Evolutionary conservation across 1,140 invertebrate species (phyloP).

Genomic region (Akabosia matsudoensis): DNA sequence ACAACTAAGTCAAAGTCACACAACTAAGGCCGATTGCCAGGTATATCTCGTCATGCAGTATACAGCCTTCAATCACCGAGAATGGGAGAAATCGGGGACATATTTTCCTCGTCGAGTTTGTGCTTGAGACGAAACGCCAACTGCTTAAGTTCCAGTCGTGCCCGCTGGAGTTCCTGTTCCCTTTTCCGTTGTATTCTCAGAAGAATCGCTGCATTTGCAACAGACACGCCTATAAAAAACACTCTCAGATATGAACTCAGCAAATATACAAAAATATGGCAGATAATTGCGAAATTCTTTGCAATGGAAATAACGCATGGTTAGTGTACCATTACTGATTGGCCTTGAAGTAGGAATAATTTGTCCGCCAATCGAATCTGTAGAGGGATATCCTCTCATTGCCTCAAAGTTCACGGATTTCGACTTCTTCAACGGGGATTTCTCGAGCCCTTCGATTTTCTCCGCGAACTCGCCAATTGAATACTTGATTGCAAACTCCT

Average conservation of each 20-base stretch:
- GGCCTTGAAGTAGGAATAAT: neutral
- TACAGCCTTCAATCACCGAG: too few relatives aligned
- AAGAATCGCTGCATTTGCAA: neutral
- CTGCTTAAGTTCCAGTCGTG: neutral
- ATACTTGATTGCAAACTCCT: conserved; percentile 13
- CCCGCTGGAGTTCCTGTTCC: conserved; percentile 1
- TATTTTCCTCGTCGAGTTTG: neutral
- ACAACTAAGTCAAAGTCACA: too few relatives aligned
- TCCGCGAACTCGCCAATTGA: neutral
- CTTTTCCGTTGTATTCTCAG: conserved; percentile 2
- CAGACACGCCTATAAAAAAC: neutral
- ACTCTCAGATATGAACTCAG: too few relatives aligned
- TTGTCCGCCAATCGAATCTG: neutral
- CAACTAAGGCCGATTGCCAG: too few relatives aligned
- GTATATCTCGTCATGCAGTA: too few relatives aligned
- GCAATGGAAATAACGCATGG: neutral
- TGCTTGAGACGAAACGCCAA: conserved; percentile 12
- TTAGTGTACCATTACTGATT: neutral
- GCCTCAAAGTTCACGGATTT: neutral
- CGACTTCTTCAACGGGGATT: neutral
- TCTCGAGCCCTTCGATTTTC: neutral
- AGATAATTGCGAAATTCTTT: too few relatives aligned
- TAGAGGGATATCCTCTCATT: neutral
- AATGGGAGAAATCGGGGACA: too few relatives aligned
- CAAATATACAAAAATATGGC: too few relatives aligned